Percentiles rank a stretch among this genome's conserved stretches.
These are phyloP conservation scores for Cephalopholis sonnerati DNA, from an alignment of 2,113 vertebrate species.

Conservation along the genomic window DNA sequence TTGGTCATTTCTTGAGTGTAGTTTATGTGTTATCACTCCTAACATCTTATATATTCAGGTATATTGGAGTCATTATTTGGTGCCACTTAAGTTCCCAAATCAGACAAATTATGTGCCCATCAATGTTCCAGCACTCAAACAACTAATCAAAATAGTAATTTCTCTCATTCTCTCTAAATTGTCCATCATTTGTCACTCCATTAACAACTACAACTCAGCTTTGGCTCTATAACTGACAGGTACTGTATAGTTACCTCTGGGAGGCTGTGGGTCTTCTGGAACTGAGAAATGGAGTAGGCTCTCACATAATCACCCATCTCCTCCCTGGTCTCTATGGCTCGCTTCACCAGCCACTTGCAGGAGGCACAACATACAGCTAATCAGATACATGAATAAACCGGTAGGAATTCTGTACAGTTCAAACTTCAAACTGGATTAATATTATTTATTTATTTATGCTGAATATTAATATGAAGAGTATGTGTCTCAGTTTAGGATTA, in stretches of 20 bases:
- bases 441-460: neutral
- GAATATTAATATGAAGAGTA: neutral
- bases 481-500: neutral
- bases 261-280: conserved; percentile 92
- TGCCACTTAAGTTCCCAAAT: too few relatives aligned
- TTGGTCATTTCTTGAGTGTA: too few relatives aligned
- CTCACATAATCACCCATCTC: conserved; percentile 98
- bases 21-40: too few relatives aligned
- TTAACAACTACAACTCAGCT: neutral
- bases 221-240: neutral
- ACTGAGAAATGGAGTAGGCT: conserved; percentile 94
- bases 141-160: too few relatives aligned
- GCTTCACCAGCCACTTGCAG: conserved; percentile 95
- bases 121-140: too few relatives aligned
- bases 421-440: too few relatives aligned
- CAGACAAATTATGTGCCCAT: too few relatives aligned
- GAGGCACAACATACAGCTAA: conserved; percentile 32
- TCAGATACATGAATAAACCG: neutral
- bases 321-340: conserved; percentile 97
- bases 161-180: neutral
- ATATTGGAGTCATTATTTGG: too few relatives aligned
- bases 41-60: too few relatives aligned
- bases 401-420: neutral
- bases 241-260: conserved; percentile 88
- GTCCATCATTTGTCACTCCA: neutral